Evolutionary conservation across 2,797 vertebrate genomes (phyloP), one percentile per base, ranked within the genome.

Genomic region (Hypotaenidia philippensis): DNA sequence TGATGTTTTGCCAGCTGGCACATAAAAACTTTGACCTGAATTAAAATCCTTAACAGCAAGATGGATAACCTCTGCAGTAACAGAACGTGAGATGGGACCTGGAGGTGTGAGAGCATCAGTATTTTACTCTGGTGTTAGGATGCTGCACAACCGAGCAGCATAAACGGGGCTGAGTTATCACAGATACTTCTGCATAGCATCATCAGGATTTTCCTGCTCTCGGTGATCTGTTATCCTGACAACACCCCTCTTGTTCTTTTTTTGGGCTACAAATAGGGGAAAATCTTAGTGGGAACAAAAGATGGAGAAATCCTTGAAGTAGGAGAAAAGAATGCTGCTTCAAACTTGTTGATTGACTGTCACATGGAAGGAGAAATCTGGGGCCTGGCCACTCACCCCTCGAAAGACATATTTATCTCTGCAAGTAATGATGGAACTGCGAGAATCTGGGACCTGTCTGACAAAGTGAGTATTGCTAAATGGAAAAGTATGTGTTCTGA

Each of bases 231-330:
- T 22, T 44, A 23, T 5, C 52, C 36, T 83, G 68, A 83, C 41
- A 72, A 27, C n/a, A 7, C 23, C 9, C 34, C 70, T 89, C 69
- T 87, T 49, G 7, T 52, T 40, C 6, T 53, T 96, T 91, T 91
- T 94, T 91, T 60, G 44, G 31, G 23, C 83, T 88, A 49, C 74
- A 84, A 93, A 97, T 92, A 99, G 99, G 99, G 99, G 14, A 99
- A 99, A 95, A 99, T 99, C 94, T 97, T 99, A 92, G 99, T 99
- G 81, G 99, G 99, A 94, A 99, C 99, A 27, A 99, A 99, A 97
- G 99, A 99, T 23, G 99, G 99, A 10, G 99, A 99, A 98, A 99
- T 99, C 93, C 99, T 99, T 38, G 99, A 99, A 97, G 99, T 99
- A 47, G 99, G 99, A 88, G 99, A 99, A 89, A 99, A 99, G 98